A percentile compares a stretch with the other conserved stretches of the same genome.
phyloP scores from a whole-genome alignment of 2,113 vertebrate genomes.

The Passer domesticus region DNA sequence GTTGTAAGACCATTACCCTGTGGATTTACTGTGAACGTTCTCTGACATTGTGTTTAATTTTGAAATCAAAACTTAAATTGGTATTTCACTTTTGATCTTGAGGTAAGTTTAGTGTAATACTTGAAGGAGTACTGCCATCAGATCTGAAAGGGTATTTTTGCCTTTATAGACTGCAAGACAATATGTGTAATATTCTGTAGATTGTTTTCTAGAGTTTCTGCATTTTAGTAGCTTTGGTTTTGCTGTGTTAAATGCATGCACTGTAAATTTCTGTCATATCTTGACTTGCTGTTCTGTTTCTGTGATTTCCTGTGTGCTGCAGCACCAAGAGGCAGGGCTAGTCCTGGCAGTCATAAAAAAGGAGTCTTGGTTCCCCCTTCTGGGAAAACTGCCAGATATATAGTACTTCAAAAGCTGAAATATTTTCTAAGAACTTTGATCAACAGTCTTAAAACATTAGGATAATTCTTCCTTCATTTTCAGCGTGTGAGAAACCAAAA shows the following conservation, averaged over 20 bases:
- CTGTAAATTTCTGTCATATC: neutral
- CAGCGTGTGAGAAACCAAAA: conserved; percentile 6
- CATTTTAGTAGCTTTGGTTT: neutral
- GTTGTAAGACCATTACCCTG: neutral
- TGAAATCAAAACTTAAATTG: neutral
- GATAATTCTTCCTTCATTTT: conserved; percentile 53
- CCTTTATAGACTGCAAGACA: neutral
- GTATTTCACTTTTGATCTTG: neutral
- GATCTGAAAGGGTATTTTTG: neutral
- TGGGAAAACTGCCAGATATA: conserved; percentile 46
- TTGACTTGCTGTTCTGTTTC: neutral
- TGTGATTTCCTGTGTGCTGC: neutral
- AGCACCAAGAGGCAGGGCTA: neutral
- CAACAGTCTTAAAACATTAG: conserved; percentile 53
- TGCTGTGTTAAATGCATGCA: neutral
- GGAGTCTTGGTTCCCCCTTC: conserved; percentile 33
- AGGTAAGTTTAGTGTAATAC: neutral
- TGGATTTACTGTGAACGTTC: neutral
- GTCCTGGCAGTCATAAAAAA: neutral
- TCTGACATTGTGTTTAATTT: neutral
- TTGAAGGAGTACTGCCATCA: neutral
- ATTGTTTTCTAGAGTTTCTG: neutral
- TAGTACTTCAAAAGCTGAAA: conserved; percentile 54
- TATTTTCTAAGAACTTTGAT: conserved; percentile 40
- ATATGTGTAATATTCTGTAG: neutral